A percentile compares a stretch with the other conserved stretches of the same genome.
These are phyloP conservation scores for Psettodes erumei DNA, from an alignment of 2,113 vertebrate genomes.

Conservation along the genomic window DNA sequence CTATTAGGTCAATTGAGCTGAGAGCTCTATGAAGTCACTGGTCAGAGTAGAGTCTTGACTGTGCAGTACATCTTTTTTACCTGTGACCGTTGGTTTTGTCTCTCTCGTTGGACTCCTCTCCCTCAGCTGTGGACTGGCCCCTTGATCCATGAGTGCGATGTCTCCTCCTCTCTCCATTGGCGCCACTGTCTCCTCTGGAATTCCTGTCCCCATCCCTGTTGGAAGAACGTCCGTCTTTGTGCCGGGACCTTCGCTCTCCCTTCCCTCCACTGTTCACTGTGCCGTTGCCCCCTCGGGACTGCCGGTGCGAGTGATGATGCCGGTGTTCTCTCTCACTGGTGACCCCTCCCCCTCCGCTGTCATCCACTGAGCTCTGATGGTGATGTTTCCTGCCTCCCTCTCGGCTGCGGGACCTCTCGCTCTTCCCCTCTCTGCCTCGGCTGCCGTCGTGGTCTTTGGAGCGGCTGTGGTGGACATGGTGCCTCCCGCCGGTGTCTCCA, in stretches of 20 bases:
- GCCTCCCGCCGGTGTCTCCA: slow-evolving; percentile 74
- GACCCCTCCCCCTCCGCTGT: slow-evolving; percentile 69
- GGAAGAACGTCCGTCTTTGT: slow-evolving; percentile 82
- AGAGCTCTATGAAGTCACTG: background rate
- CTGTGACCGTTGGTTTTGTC: slow-evolving; percentile 80
- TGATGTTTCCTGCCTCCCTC: slow-evolving; percentile 88
- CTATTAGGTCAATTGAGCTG: background rate
- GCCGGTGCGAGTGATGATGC: slow-evolving; percentile 85
- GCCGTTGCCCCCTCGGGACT: slow-evolving; percentile 85
- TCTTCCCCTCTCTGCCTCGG: slow-evolving; percentile 82
- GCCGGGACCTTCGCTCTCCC: slow-evolving; percentile 82
- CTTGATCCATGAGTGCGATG: slow-evolving; percentile 83
- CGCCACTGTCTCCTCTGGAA: slow-evolving; percentile 78
- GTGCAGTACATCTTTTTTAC: slow-evolving; percentile 43
- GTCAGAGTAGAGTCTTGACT: background rate
- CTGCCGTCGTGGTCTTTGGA: slow-evolving; percentile 86
- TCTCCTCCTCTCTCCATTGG: slow-evolving; percentile 83
- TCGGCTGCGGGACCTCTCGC: slow-evolving; percentile 80
- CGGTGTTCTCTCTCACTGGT: slow-evolving; percentile 85
- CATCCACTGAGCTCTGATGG: slow-evolving; percentile 87
- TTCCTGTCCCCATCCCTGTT: slow-evolving; percentile 81
- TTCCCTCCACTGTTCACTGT: slow-evolving; percentile 67
- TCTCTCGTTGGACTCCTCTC: slow-evolving; percentile 80
- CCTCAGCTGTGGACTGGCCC: slow-evolving; percentile 76
- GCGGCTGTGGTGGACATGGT: slow-evolving; percentile 87